Base-by-base conservation (phyloP, 2,888 invertebrate species). In the Venusia cambrica region DNA sequence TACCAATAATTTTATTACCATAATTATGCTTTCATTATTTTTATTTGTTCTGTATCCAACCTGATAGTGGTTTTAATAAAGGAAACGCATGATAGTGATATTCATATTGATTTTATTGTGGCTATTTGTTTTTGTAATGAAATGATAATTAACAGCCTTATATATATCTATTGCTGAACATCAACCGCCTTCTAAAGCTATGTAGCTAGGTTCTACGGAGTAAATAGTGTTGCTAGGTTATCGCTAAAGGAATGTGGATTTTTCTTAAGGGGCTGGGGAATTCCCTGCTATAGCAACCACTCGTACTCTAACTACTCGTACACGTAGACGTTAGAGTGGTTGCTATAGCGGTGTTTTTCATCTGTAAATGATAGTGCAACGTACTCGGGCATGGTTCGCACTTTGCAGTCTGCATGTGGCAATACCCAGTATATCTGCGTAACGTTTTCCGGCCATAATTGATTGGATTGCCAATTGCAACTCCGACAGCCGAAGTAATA, bases 401-500 rank as follows among this genome's bases (percentile, higher is more conserved):
- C 5, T 3, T 14, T 9, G 15, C 15, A 9, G 13, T 7, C 7
- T 10, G 25, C 13, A 19, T 21, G 20, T 38, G 21, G 13, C 28
- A 10, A 18, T 37, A 14, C 9, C 8, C 12, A 18, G 12, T 31
- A 24, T 32, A 32, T 27, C 25, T 15, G 19, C 20, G 26, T 19
- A 39, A 17, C 34, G 21, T 32, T 34, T 46, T 32, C 34, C 24
- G 15, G 4, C 14, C 9, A 36, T 42, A 42, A 46, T 42, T 46
- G 46, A 46, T 46, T 42, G 34, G 42, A 46, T 46, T 42, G 39
- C 34, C 36, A 22, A 39, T 34, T 39, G 38, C 37, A 26, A 40
- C 31, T 38, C 18, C 22, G 39, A 28, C 31, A 38, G 27, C 24
- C 33, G 33, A 17, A 24, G 19, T 34, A 17, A 26, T 40, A 40